These are phyloP conservation scores for Metalampra italica DNA, from an alignment of 2,888 invertebrate species.

Conservation along the genomic window DNA sequence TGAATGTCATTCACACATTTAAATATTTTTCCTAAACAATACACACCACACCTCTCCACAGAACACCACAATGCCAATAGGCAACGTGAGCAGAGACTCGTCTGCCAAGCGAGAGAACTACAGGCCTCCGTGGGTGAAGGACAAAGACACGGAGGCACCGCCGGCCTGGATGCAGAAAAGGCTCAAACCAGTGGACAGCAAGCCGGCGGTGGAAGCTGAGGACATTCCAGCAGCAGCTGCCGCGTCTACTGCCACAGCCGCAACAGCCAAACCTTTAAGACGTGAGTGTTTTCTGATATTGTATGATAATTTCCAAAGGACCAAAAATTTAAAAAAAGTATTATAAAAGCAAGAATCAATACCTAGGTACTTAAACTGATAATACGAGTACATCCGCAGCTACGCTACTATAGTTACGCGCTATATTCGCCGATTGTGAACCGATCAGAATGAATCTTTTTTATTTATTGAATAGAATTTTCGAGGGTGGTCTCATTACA, in stretches of 20 bases:
- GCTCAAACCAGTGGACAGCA: constrained; percentile 58
- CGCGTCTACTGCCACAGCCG: constrained; percentile 8
- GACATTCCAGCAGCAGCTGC: constrained; percentile 18
- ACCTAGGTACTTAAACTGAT: no score
- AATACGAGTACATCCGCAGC: no score
- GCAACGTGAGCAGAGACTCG: constrained; percentile 72
- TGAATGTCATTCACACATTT: no score
- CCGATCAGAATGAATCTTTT: no score
- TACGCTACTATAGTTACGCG: no score
- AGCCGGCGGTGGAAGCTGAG: constrained; percentile 33
- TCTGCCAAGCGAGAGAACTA: constrained; percentile 80
- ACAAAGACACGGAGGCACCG: constrained; percentile 77
- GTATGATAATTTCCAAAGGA: no score
- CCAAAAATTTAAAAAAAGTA: no score
- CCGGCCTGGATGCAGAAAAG: constrained; percentile 82
- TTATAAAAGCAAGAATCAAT: no score
- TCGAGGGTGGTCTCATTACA: no score
- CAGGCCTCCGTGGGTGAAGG: constrained; percentile 87
- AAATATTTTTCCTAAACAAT: not conserved
- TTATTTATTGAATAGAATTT: no score
- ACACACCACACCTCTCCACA: constrained; percentile 20
- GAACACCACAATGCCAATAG: constrained; percentile 63
- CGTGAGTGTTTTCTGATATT: constrained; percentile 40
- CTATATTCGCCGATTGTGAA: no score
- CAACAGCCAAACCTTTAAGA: constrained; percentile 45